These are phyloP conservation scores for Falco punctatus DNA, from an alignment of 2,113 vertebrate genomes.

Conservation along the genomic window DNA sequence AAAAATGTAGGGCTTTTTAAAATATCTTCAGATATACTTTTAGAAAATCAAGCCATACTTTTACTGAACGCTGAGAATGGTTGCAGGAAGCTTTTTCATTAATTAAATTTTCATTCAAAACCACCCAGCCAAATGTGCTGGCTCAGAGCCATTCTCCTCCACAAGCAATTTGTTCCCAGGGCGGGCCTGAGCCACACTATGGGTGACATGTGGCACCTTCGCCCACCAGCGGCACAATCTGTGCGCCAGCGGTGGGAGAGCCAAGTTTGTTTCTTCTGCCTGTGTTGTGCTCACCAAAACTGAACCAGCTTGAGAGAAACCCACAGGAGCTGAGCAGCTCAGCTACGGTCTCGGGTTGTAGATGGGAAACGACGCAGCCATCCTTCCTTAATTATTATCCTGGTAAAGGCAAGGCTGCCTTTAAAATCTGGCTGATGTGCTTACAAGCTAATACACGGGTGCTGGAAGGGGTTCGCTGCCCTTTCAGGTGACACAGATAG, in stretches of 20 bases:
- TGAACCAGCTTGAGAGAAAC: neutral
- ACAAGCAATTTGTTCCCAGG: neutral
- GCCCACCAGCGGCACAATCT: neutral
- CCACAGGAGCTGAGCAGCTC: neutral
- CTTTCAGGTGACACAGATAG: neutral
- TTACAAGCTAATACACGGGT: fast-evolving
- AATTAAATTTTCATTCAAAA: neutral
- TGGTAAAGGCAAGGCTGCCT: neutral
- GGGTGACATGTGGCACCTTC: neutral
- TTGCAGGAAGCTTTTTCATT: neutral
- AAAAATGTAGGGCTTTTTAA: fast-evolving
- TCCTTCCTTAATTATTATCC: neutral
- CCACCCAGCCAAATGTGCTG: neutral
- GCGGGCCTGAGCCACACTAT: neutral
- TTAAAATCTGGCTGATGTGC: neutral
- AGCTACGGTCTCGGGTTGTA: neutral
- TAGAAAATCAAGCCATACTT: neutral
- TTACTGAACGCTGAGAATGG: neutral
- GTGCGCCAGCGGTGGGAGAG: neutral
- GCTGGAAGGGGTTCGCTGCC: neutral
- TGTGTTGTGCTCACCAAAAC: fast-evolving
- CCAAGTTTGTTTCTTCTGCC: neutral
- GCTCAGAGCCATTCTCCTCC: neutral
- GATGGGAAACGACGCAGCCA: neutral
- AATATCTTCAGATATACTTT: neutral